A percentile compares a stretch with the other conserved stretches of the same genome.
These are phyloP conservation scores for Lepidostoma basale DNA, from an alignment of 1,140 invertebrate genomes.

Conservation along the genomic window DNA sequence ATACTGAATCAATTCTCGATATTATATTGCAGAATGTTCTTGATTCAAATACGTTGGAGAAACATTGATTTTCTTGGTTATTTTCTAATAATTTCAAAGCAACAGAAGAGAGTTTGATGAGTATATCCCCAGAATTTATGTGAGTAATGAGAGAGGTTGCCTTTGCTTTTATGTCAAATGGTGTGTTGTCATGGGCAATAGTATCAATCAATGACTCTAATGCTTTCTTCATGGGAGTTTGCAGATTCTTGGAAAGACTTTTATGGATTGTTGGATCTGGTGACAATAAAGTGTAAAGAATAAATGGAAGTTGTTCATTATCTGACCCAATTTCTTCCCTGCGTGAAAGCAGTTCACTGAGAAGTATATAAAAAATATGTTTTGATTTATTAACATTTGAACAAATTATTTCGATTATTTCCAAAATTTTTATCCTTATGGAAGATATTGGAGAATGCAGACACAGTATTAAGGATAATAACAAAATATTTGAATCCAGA, in stretches of 20 bases:
- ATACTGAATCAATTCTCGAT: constrained; percentile 53
- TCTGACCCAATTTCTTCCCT: constrained; percentile 60
- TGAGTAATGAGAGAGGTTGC: constrained; percentile 59
- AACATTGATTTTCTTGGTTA: constrained; percentile 49
- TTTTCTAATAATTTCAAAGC: constrained; percentile 52
- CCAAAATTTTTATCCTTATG: constrained; percentile 55
- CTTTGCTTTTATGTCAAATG: constrained; percentile 56
- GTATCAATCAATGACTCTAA: constrained; percentile 46
- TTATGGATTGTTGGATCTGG: constrained; percentile 54
- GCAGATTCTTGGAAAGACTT: constrained; percentile 49
- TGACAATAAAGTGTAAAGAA: constrained; percentile 60
- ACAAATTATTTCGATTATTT: constrained; percentile 51
- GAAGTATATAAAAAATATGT: constrained; percentile 38
- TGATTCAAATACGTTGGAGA: constrained; percentile 57
- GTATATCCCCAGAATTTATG: constrained; percentile 61
- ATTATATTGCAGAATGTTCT: constrained; percentile 56
- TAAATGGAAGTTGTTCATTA: constrained; percentile 61
- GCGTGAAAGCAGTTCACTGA: constrained; percentile 49
- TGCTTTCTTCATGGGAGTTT: constrained; percentile 48
- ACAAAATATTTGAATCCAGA: constrained; percentile 55
- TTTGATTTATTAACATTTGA: constrained; percentile 48
- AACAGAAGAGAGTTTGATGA: constrained; percentile 49
- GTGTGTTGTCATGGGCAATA: constrained; percentile 47
- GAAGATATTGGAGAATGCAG: constrained; percentile 53
- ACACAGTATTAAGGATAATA: constrained; percentile 56